phyloP scores from a whole-genome alignment of 2,888 invertebrate genomes.

The Gibbula magus region DNA sequence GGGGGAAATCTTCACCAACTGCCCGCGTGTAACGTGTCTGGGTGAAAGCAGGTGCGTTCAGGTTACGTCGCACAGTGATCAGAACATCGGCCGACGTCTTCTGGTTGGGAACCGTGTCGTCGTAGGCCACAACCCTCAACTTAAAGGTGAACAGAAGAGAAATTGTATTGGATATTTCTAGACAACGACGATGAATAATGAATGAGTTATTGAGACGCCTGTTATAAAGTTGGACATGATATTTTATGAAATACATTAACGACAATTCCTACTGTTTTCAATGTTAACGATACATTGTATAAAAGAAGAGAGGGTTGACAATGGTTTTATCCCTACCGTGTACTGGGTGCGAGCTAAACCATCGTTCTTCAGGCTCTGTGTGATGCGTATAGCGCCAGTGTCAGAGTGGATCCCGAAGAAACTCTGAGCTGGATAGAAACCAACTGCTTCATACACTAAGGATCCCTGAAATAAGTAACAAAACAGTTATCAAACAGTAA shows the following conservation, averaged over 20 bases:
- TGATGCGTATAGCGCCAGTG: conserved; percentile 47
- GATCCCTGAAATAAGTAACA: conserved; percentile 41
- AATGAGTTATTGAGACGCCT: too few species aligned
- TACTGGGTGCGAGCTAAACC: conserved; percentile 48
- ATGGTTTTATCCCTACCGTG: conserved; percentile 37
- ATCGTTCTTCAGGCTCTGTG: conserved; percentile 51
- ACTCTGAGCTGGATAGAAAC: conserved; percentile 52
- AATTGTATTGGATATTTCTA: too few species aligned
- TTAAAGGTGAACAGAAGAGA: conserved; percentile 32
- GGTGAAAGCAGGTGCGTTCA: conserved; percentile 60
- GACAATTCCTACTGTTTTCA: too few species aligned
- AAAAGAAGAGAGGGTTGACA: too few species aligned
- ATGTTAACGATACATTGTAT: too few species aligned
- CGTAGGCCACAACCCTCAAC: conserved; percentile 61
- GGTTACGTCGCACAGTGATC: conserved; percentile 63
- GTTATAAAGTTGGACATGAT: too few species aligned
- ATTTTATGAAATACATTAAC: too few species aligned
- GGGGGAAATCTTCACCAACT: conserved; percentile 45
- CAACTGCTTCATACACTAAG: conserved; percentile 51
- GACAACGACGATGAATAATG: too few species aligned
- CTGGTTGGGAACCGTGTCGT: conserved; percentile 59
- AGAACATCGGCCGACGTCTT: conserved; percentile 56
- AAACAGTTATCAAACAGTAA: too few species aligned
- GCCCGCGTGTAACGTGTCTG: conserved; percentile 43
- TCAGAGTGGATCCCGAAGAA: conserved; percentile 49